Base-by-base conservation (phyloP, 2,113 vertebrate species). In the Crotalus tigris region DNA sequence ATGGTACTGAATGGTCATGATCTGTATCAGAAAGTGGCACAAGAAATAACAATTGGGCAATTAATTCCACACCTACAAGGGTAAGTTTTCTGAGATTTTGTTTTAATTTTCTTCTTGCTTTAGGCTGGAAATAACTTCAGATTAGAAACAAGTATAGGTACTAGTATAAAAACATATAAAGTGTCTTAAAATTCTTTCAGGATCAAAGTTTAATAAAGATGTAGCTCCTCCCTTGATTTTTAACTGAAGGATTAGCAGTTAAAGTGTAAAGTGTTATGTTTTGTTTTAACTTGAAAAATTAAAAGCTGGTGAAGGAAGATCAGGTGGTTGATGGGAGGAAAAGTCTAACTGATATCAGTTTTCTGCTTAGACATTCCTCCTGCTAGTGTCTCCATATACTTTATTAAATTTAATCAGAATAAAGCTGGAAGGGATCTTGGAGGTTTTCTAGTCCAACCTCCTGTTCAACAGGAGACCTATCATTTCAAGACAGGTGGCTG, bases 1-100 rank as follows among this genome's bases (percentile, higher is more conserved):
- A 99, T 99, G 99, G 99, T 99, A 95, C 98, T 99, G 94, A 99
- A 99, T 89, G 99, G 99, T 94, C 99, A 99, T 6, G 99, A 99
- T 95, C 98, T 99, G 46, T 99, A 99, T 98, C 99, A 99, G 97
- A 99, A 99, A 96, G 99, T 99, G 97, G 99, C 99, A 0, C 99
- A 99, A 94, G 99, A 99, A 97, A 99, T 99, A 96, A 99, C 99
- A n/a, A 99, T 99, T 29, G 99, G 99, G 58, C 99, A 99, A 92
- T 98, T 99, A 92, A 99, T 99, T 90, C 99, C 99, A 12, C 99
- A 99, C 94, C 98, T 99, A 29, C 99, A 99, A 95, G 99, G 99
- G 99, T 99, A 96, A 97, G 98, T 93, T 53, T 24, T 55, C 87
- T 93, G 87, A 53, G 5, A 3, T 92, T 0, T 0, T 21, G 33